Conservation (phyloP, 2,113 vertebrate genomes). For the Furnarius figulus region DNA sequence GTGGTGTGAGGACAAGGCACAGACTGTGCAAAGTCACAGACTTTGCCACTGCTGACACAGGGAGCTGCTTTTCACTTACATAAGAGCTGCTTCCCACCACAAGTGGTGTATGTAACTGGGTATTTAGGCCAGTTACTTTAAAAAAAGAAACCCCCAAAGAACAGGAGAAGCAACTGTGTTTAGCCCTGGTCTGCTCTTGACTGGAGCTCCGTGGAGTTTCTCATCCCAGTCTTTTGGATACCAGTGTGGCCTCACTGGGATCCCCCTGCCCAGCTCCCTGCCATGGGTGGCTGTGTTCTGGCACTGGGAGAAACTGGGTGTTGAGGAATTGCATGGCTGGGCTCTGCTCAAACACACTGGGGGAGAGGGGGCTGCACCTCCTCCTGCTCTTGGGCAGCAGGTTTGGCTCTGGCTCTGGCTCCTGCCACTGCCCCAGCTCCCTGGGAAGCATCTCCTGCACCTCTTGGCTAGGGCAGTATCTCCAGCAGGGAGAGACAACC, state of each 20-base stretch:
- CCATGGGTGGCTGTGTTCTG: neutral
- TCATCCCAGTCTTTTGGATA: fast-evolving
- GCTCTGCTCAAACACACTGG: neutral
- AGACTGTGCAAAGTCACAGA: neutral
- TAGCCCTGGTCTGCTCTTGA: neutral
- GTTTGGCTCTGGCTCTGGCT: neutral
- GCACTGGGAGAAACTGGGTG: neutral
- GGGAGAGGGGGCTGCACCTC: neutral
- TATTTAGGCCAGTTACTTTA: conserved; percentile 43
- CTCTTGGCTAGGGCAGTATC: neutral
- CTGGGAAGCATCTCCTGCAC: neutral
- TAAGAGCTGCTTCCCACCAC: neutral
- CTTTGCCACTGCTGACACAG: conserved; percentile 11
- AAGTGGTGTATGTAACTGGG: neutral
- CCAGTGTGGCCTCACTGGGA: neutral
- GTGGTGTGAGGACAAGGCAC: neutral
- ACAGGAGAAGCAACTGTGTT: neutral
- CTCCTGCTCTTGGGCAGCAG: fast-evolving
- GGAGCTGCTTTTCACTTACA: neutral
- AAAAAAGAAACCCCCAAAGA: neutral
- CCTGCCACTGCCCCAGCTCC: neutral
- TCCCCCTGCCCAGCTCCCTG: neutral
- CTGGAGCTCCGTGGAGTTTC: neutral
- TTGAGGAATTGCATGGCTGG: neutral
- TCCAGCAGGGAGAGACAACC: neutral